Evolutionary conservation across 2,888 invertebrate species (phyloP).

Genomic region (Noctua janthina): DNA sequence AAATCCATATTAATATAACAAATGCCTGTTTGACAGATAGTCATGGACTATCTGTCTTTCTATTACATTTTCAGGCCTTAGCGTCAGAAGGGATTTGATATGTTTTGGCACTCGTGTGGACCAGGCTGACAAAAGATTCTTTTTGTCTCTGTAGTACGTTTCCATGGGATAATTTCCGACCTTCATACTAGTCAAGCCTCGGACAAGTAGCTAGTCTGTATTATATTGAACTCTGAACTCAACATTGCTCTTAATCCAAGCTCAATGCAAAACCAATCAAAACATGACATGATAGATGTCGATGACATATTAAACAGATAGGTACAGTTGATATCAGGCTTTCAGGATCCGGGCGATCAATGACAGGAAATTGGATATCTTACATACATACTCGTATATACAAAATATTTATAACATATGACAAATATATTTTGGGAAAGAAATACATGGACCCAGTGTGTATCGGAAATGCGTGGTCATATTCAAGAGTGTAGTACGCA

Average conservation of each 20-base stretch:
- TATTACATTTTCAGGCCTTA: no score
- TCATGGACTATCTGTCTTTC: no score
- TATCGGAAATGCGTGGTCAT: not conserved
- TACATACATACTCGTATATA: not conserved
- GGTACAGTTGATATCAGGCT: not conserved
- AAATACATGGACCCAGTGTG: no score
- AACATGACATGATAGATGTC: no score
- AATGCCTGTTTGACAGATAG: no score
- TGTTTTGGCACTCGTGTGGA: no score
- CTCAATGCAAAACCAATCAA: not conserved
- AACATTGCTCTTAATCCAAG: not conserved
- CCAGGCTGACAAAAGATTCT: not conserved
- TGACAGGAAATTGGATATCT: conserved; percentile 21
- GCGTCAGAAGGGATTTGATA: no score
- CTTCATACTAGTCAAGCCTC: not conserved
- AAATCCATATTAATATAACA: no score
- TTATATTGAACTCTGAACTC: not conserved
- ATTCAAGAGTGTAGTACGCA: not conserved
- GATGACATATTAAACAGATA: not conserved
- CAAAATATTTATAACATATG: not conserved
- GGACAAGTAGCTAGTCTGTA: not conserved
- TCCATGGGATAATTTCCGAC: not conserved
- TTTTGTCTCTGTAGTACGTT: not conserved
- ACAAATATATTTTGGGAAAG: not conserved
- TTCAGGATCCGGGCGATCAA: not conserved